These are phyloP conservation scores for Oostethus manadensis DNA, from an alignment of 2,113 vertebrate species.

Conservation along the genomic window DNA sequence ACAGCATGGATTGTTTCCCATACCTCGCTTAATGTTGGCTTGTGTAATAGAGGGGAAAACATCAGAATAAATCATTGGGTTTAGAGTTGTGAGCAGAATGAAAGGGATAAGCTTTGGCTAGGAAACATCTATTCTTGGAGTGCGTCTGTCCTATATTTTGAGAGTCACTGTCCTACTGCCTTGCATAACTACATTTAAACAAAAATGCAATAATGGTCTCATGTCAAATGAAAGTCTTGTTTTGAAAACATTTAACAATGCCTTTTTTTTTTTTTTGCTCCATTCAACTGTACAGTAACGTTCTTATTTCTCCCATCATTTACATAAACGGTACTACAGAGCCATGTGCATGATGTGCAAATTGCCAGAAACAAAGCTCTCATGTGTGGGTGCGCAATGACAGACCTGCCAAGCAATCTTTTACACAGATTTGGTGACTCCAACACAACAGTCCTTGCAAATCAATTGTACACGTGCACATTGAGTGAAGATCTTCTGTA, in stretches of 20 bases:
- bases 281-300: slow-evolving; percentile 5
- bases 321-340: background rate
- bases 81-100: slow-evolving; percentile 32
- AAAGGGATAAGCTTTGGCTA: slow-evolving; percentile 40
- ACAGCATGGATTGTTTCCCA: slow-evolving; percentile 31
- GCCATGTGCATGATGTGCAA: slow-evolving; percentile 43
- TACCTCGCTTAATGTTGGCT: slow-evolving; percentile 34
- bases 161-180: slow-evolving; percentile 30
- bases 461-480: slow-evolving; percentile 71
- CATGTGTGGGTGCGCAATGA: slow-evolving; percentile 30
- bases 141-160: slow-evolving; percentile 53
- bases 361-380: slow-evolving; percentile 36
- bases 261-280: too few relatives aligned
- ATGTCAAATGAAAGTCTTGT: slow-evolving; percentile 30
- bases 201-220: slow-evolving; percentile 13
- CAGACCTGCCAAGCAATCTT: slow-evolving; percentile 48
- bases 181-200: slow-evolving; percentile 41
- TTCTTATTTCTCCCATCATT: slow-evolving; percentile 6
- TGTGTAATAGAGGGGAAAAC: slow-evolving; percentile 40
- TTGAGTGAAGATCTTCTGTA: background rate
- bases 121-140: slow-evolving; percentile 56
- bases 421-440: too few relatives aligned
- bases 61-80: slow-evolving; percentile 43
- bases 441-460: slow-evolving; percentile 42
- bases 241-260: background rate